A percentile compares a stretch with the other conserved stretches of the same genome.
phyloP scores from a whole-genome alignment of 2,113 vertebrate species.

The Sebastes fasciatus region DNA sequence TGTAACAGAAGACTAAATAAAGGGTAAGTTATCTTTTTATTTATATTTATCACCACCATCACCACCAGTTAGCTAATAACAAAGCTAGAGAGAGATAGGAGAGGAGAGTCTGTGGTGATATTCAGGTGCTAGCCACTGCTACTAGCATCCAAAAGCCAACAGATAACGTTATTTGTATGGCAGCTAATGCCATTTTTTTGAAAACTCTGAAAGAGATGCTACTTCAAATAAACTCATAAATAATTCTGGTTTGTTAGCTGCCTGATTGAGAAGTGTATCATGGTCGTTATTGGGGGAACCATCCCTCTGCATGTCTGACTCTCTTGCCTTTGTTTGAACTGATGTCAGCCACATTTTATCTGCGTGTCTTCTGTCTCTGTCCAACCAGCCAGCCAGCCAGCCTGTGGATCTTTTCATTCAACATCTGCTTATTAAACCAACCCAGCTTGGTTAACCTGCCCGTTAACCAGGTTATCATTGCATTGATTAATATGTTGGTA shows the following conservation, averaged over 20 bases:
- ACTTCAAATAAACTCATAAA: background rate
- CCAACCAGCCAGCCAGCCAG: conserved; percentile 28
- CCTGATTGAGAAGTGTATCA: conserved; percentile 6
- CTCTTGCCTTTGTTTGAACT: conserved; percentile 79
- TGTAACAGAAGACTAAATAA: conserved; percentile 59
- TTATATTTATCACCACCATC: no score
- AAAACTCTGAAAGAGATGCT: conserved; percentile 4
- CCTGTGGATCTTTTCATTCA: conserved; percentile 41
- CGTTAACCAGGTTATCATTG: background rate
- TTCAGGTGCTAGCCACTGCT: conserved; percentile 69
- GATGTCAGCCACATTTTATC: conserved; percentile 76
- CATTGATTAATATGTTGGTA: no score
- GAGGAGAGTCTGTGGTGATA: conserved; percentile 13
- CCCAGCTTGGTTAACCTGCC: conserved; percentile 11
- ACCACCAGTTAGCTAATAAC: conserved; percentile 52
- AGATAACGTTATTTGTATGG: conserved; percentile 12
- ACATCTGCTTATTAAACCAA: conserved; percentile 36
- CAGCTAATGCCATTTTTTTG: conserved; percentile 6
- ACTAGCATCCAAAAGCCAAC: conserved; percentile 47
- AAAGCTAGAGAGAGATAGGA: conserved; percentile 54
- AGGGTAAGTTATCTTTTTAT: conserved; percentile 63
- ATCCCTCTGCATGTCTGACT: conserved; percentile 42
- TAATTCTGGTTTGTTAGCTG: conserved; percentile 7
- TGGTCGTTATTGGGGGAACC: conserved; percentile 36
- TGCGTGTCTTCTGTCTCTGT: conserved; percentile 55